Percentiles rank a stretch among this genome's conserved stretches.
Conservation (phyloP, 2,888 invertebrate species). For the Cremastinae sp. region DNA sequence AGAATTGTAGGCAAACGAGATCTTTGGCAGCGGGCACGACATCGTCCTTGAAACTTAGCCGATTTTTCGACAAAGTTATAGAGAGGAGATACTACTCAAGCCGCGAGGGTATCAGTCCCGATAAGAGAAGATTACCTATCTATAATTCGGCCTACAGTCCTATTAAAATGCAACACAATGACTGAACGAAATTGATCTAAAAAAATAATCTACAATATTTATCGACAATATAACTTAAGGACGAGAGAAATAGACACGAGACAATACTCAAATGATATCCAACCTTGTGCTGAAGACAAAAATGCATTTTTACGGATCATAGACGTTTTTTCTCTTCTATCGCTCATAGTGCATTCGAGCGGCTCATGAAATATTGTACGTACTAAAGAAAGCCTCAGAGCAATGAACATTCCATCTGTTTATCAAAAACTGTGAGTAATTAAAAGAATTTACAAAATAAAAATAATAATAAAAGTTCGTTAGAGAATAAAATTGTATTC, state of each 20-base stretch:
- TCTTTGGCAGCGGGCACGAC: conserved; percentile 96
- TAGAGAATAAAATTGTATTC: too few relatives aligned
- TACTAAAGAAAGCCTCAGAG: conserved; percentile 3
- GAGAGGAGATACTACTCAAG: conserved; percentile 82
- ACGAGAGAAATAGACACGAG: not conserved
- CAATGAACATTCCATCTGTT: conserved; percentile 50
- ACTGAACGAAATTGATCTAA: conserved; percentile 58
- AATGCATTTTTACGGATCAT: not conserved
- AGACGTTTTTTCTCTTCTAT: not conserved
- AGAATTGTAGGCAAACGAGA: conserved; percentile 85
- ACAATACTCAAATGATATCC: not conserved
- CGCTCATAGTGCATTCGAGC: conserved; percentile 10
- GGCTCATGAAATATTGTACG: not conserved
- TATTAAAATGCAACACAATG: conserved; percentile 82
- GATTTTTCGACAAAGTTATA: conserved; percentile 95
- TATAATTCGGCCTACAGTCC: conserved; percentile 81
- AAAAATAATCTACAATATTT: too few relatives aligned
- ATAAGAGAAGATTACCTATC: conserved; percentile 81
- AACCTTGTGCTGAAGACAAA: not conserved
- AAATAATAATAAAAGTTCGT: too few relatives aligned
- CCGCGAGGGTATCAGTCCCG: conserved; percentile 81
- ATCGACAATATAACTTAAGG: not conserved
- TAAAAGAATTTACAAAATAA: too few relatives aligned
- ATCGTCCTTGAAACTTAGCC: conserved; percentile 94
- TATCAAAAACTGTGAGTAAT: not conserved